Evolutionary conservation across 1,140 invertebrate genomes (phyloP).

Genomic region (Nasonia vitripennis): DNA sequence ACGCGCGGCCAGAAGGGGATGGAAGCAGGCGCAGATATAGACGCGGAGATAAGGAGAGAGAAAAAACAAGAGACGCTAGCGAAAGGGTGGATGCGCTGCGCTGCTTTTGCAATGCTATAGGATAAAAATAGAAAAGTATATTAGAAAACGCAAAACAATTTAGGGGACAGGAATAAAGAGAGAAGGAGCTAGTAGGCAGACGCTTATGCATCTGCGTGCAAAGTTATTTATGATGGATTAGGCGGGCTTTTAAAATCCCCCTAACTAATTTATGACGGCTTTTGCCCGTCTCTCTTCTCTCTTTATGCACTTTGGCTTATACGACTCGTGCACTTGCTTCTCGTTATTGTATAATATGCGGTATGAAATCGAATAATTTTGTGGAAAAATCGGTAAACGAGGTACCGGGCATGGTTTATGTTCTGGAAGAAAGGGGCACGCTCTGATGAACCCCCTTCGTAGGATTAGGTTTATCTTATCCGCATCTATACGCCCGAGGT

Average conservation of each 20-base stretch:
- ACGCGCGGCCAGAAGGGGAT: constrained; percentile 6
- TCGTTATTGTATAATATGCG: background rate
- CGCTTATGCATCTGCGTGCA: constrained; percentile 51
- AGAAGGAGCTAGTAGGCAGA: background rate
- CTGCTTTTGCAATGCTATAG: too few species aligned
- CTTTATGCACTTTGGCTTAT: background rate
- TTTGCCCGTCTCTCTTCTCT: background rate
- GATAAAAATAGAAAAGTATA: background rate
- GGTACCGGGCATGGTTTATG: constrained; percentile 2
- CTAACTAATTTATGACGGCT: constrained; percentile 52
- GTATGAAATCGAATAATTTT: background rate
- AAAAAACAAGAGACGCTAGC: background rate
- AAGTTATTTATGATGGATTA: constrained; percentile 60
- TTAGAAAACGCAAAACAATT: constrained; percentile 31
- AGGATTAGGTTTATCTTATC: constrained; percentile 32
- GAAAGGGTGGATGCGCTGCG: constrained; percentile 1
- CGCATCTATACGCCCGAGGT: background rate
- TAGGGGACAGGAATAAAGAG: constrained; percentile 33
- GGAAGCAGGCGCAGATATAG: constrained; percentile 11
- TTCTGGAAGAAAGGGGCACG: constrained; percentile 1
- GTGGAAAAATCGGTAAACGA: constrained; percentile 4
- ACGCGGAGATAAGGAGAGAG: constrained; percentile 32
- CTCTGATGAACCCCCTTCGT: constrained; percentile 5
- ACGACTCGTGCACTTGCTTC: background rate
- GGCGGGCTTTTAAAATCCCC: constrained; percentile 49